A percentile compares a stretch with the other conserved stretches of the same genome.
Conservation (phyloP, 2,113 vertebrate species). For the Menura novaehollandiae region DNA sequence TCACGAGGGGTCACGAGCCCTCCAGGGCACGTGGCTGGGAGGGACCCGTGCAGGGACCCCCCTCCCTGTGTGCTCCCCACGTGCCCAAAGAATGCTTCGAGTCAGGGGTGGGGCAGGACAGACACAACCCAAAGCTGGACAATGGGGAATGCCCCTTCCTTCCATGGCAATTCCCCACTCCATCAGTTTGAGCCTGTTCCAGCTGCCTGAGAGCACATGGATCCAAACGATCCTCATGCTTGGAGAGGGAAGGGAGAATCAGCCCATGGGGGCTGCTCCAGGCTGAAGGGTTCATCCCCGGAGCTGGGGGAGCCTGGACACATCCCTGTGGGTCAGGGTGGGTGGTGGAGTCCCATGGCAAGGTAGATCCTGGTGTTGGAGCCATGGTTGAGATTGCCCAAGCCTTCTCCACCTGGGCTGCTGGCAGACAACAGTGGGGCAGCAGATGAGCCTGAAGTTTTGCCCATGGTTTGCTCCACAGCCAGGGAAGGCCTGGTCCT, state of each 20-base stretch:
- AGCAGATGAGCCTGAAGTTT: background rate
- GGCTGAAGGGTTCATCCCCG: background rate
- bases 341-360: background rate
- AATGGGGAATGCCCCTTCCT: background rate
- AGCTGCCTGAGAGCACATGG: rapidly evolving
- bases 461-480: background rate
- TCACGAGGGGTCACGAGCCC: background rate
- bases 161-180: background rate
- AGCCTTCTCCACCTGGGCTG: background rate
- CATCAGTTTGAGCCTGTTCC: background rate
- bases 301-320: background rate
- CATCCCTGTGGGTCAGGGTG: background rate
- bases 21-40: background rate
- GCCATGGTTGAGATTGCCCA: background rate
- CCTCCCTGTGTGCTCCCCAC: background rate
- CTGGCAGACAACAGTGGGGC: background rate
- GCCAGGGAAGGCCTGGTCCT: background rate
- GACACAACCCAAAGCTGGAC: background rate
- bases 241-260: background rate
- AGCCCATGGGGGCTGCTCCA: background rate
- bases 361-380: background rate
- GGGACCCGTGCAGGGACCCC: rapidly evolving
- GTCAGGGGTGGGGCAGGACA: background rate
- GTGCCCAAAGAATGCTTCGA: background rate
- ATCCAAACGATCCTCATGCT: background rate